A percentile compares a stretch with the other conserved stretches of the same genome.
Evolutionary conservation across 2,113 vertebrate genomes (phyloP).

Genomic region (Plectropomus leopardus): DNA sequence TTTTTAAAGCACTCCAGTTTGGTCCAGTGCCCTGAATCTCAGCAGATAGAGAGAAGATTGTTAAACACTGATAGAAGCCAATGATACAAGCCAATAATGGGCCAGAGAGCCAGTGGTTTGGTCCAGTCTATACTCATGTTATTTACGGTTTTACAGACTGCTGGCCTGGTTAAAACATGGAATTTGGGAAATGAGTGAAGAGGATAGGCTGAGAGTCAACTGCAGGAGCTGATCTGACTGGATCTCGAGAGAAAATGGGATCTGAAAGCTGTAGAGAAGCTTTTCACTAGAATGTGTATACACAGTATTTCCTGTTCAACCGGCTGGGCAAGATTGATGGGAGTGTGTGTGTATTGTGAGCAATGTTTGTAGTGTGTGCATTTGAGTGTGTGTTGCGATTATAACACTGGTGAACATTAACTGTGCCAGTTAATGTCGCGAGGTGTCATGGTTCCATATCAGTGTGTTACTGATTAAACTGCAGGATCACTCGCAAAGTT

Average conservation of each 20-base stretch:
- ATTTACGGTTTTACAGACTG: conserved; percentile 56
- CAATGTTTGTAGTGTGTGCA: conserved; percentile 14
- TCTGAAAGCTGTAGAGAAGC: not conserved
- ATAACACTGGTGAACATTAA: conserved; percentile 18
- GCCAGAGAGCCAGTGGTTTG: conserved; percentile 47
- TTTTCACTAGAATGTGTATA: conserved; percentile 8
- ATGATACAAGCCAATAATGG: conserved; percentile 17
- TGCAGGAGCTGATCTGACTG: conserved; percentile 7
- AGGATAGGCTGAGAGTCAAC: conserved; percentile 1
- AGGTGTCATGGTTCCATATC: conserved; percentile 16
- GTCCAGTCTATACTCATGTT: conserved; percentile 44
- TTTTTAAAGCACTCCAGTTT: not conserved
- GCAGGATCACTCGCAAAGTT: not conserved
- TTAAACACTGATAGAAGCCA: not conserved
- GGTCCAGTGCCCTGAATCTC: not conserved
- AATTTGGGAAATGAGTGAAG: conserved; percentile 47
- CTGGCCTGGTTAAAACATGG: conserved; percentile 51
- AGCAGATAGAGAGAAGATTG: conserved; percentile 17
- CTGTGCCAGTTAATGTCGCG: conserved; percentile 9
- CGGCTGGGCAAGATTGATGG: conserved; percentile 35
- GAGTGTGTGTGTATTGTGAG: conserved; percentile 16
- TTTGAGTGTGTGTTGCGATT: not conserved
- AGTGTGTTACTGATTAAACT: conserved; percentile 47
- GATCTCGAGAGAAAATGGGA: not conserved
- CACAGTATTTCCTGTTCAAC: conserved; percentile 56